phyloP scores from a whole-genome alignment of 2,888 invertebrate species.

The Linnaemya vulpina region DNA sequence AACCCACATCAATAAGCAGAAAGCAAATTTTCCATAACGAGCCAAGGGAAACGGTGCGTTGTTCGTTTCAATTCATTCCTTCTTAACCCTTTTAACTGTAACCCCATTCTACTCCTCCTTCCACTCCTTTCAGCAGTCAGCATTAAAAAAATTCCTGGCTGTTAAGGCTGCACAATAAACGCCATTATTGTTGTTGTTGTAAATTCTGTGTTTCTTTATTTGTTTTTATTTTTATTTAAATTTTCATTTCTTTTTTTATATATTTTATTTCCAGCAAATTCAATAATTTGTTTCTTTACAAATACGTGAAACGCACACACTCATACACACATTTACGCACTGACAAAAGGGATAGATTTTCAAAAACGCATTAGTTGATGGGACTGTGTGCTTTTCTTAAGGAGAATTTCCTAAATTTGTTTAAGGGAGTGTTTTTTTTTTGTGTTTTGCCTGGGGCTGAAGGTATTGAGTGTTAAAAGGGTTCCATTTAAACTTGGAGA shows the following conservation, averaged over 20 bases:
- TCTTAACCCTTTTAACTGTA: background rate
- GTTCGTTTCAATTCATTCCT: background rate
- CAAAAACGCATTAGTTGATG: background rate
- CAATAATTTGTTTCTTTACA: constrained; percentile 49
- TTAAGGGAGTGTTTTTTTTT: constrained; percentile 25
- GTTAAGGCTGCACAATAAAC: constrained; percentile 1
- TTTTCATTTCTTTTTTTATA: constrained; percentile 28
- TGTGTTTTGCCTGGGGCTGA: background rate
- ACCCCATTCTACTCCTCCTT: too few relatives aligned
- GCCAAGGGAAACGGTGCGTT: background rate
- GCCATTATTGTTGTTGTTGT: background rate
- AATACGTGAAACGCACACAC: background rate
- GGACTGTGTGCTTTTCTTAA: background rate
- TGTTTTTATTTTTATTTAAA: constrained; percentile 15
- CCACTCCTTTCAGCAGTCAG: background rate
- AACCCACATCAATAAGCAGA: constrained; percentile 21
- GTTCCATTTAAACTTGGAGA: constrained; percentile 49
- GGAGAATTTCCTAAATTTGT: constrained; percentile 21
- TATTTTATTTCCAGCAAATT: constrained; percentile 38
- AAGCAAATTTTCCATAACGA: constrained; percentile 8
- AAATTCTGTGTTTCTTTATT: constrained; percentile 1
- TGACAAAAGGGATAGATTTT: background rate
- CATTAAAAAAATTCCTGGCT: background rate
- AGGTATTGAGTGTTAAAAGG: constrained; percentile 54
- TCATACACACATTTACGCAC: background rate